Base-by-base conservation (phyloP, 2,888 invertebrate genomes). In the Agrotis exclamationis region DNA sequence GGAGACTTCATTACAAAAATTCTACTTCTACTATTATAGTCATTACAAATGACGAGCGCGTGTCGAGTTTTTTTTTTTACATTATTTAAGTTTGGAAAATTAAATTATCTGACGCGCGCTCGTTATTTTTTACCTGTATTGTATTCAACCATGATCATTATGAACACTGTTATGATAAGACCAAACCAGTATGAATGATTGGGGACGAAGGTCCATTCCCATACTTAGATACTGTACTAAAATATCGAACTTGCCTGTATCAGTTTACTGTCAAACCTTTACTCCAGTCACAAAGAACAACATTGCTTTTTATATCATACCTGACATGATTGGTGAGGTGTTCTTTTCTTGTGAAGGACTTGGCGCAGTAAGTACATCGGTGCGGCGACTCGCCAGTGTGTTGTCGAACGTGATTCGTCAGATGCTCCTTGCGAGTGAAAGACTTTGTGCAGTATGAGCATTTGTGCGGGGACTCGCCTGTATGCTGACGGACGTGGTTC, bases 311-410 rank as follows among this genome's bases (percentile, higher is more conserved):
- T 14, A 53, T 20, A 54, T 45, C 63, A 13, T 87, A 96, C 94
- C 98, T 97, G 92, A 98, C 98, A 90, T 98, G 98, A 93, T 98
- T 98, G 82, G 98, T 98, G 82, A 98, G 97, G 93, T 98, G 98
- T 91, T 98, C 98, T 93, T 98, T 98, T 85, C 98, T 97, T 2
- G 98, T 98, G 93, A 98, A 98, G 51, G 98, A 98, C 92, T 98
- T 98, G 84, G 98, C 97, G 96, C 98, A 98, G 93, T 97, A 98
- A 86, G 98, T 97, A 92, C 98, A 98, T 80, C 98, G 97, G 89
- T 98, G 98, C 74, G 98, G 98, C 85, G 98, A 98, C 94, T 98
- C 98, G 87, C 98, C 98, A 57, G 98, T 98, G 93, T 98, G 98
- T 91, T 98, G 98, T 66, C 98, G 97, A 91, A 98, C 98, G 94